These are phyloP conservation scores for Calameuta idolon DNA, from an alignment of 2,888 invertebrate genomes.

Conservation along the genomic window DNA sequence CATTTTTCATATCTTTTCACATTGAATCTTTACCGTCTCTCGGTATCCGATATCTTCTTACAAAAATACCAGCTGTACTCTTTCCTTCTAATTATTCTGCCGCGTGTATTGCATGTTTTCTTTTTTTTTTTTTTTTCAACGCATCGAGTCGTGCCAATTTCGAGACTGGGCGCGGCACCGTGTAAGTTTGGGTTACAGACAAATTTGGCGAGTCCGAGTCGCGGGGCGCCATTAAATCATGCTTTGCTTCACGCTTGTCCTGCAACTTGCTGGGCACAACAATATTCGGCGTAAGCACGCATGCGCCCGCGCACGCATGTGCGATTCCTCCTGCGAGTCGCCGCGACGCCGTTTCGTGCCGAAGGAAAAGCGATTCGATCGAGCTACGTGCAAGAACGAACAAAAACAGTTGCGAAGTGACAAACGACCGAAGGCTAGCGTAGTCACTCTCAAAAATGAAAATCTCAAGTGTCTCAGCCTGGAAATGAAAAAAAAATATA, in stretches of 20 bases:
- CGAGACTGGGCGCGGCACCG: slow-evolving; percentile 6
- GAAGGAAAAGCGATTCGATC: neutral
- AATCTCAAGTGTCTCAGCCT: no score
- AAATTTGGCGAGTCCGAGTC: slow-evolving; percentile 24
- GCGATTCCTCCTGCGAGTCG: slow-evolving; percentile 6
- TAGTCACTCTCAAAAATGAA: no score
- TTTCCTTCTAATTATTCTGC: neutral
- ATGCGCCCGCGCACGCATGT: slow-evolving; percentile 1
- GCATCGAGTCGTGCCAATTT: neutral
- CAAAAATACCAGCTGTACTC: neutral
- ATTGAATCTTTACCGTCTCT: neutral
- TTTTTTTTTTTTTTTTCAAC: neutral
- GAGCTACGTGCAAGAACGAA: neutral
- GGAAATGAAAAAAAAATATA: neutral
- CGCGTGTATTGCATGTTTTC: slow-evolving; percentile 12
- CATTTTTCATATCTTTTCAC: neutral
- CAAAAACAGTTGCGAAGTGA: neutral
- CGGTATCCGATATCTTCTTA: neutral
- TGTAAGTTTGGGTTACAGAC: slow-evolving; percentile 14
- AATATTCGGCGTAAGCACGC: slow-evolving; percentile 4
- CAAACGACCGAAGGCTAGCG: neutral
- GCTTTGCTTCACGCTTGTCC: slow-evolving; percentile 23
- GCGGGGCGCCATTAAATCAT: slow-evolving; percentile 27
- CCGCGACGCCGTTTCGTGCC: neutral
- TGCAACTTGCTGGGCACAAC: slow-evolving; percentile 8